These are phyloP conservation scores for Euproctis similis DNA, from an alignment of 2,888 invertebrate species.

Conservation along the genomic window DNA sequence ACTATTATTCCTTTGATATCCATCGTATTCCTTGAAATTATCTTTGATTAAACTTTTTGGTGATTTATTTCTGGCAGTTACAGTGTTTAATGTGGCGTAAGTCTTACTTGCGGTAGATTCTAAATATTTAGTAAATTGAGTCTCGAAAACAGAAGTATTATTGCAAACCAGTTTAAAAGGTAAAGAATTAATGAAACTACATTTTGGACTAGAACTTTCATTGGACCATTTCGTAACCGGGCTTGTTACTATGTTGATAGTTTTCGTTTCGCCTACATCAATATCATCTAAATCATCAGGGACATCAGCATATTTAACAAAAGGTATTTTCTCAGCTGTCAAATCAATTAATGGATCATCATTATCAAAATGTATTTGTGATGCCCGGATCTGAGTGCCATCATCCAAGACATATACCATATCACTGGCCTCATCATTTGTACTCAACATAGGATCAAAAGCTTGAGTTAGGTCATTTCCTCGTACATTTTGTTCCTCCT, in stretches of 20 bases:
- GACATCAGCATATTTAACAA: constrained; percentile 42
- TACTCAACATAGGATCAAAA: constrained; percentile 34
- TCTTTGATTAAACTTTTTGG: constrained; percentile 45
- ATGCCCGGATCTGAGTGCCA: constrained; percentile 64
- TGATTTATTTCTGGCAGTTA: constrained; percentile 42
- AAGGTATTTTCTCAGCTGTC: constrained; percentile 56
- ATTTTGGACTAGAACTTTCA: constrained; percentile 42
- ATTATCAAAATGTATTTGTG: constrained; percentile 68
- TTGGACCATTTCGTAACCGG: constrained; percentile 43
- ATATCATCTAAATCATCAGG: constrained; percentile 27
- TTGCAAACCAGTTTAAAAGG: constrained; percentile 61
- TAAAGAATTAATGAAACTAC: constrained; percentile 49
- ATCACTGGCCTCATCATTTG: constrained; percentile 31
- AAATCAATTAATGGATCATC: constrained; percentile 57
- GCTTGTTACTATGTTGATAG: constrained; percentile 52
- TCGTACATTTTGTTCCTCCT: constrained; percentile 39
- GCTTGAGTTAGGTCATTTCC: constrained; percentile 20
- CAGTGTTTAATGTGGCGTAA: constrained; percentile 41
- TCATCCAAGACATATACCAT: constrained; percentile 59
- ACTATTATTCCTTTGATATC: constrained; percentile 32
- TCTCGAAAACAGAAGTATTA: constrained; percentile 53
- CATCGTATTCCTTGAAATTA: constrained; percentile 31
- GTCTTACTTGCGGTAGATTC: constrained; percentile 43
- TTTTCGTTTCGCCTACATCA: constrained; percentile 32
- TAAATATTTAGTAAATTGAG: constrained; percentile 56